Evolutionary conservation across 2,888 invertebrate species (phyloP), one percentile per base, ranked within the genome.

Genomic region (Resseliella maxima): DNA sequence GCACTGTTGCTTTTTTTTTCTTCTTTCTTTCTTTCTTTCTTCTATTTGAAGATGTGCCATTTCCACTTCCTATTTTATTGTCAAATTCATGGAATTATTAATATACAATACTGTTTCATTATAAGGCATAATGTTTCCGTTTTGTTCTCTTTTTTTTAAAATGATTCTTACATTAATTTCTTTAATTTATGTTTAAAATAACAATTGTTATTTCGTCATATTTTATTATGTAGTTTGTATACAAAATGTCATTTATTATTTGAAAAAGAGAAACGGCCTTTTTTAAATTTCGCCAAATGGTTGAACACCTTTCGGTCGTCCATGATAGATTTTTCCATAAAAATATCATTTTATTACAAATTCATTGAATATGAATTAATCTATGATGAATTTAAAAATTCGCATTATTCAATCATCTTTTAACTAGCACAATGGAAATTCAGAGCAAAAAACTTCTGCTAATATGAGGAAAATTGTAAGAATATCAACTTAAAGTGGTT

Each of bases 301-400:
- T 59, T 59, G 59, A 24, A 59, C 59, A 59, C 59, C 59, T 59
- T 59, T 59, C 24, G 59, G 59, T 59, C 59, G 59, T 24, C 59
- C 59, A 59, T 59, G 24, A 24, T 59, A 41, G 41, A 41, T 41
- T 5, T 41, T 41, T 5, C 41, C 41, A 41, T 41, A 8, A 41
- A 41, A 41, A 41, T 41, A 50, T 59, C n/a, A 59, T 59, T 59
- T 59, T 24, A 24, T 59, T 59, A 24, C 59, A 1, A 59, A 24
- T 24, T 6, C 8, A 50, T 50, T 59, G 59, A 59, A 59, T 59
- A 15, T 50, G 15, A n/a, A n/a, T n/a, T n/a, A n/a, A n/a, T n/a
- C n/a, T n/a, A n/a, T n/a, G n/a, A n/a, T n/a, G n/a, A n/a, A n/a
- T n/a, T n/a, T n/a, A n/a, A n/a, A n/a, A n/a, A n/a, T n/a, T n/a